These are phyloP conservation scores for Poecilia wingei DNA, from an alignment of 2,797 vertebrate genomes.

Conservation along the genomic window DNA sequence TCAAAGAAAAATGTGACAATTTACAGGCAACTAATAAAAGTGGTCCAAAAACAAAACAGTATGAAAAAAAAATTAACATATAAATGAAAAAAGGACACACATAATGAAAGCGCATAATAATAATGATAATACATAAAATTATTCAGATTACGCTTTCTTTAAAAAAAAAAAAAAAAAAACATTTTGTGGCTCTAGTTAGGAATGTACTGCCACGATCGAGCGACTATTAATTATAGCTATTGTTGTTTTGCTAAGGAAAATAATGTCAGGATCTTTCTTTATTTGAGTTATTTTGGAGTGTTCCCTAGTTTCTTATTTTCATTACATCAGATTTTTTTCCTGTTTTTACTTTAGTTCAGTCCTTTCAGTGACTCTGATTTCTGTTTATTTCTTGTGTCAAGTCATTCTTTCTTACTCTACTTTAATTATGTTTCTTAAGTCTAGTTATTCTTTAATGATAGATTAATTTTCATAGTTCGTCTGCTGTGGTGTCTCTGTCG, in stretches of 20 bases:
- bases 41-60: not conserved
- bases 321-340: too few species aligned
- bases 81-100: not conserved
- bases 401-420: too few species aligned
- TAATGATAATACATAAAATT: not conserved
- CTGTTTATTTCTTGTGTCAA: too few species aligned
- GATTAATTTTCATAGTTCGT: too few species aligned
- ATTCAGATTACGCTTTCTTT: not conserved
- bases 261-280: too few species aligned
- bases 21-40: not conserved
- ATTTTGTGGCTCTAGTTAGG: not conserved
- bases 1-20: not conserved
- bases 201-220: not conserved
- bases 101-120: not conserved
- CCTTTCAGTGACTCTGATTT: too few species aligned
- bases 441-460: too few species aligned
- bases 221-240: not conserved
- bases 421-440: too few species aligned
- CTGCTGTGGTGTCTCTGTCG: too few species aligned
- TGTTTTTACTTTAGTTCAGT: too few species aligned
- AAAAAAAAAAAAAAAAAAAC: not conserved
- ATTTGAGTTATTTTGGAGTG: too few species aligned
- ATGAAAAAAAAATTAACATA: not conserved
- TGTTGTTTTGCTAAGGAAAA: not conserved
- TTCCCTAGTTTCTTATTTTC: too few species aligned